These are phyloP conservation scores for Pseudochirops cupreus DNA, from an alignment of 2,797 vertebrate genomes.

Conservation along the genomic window DNA sequence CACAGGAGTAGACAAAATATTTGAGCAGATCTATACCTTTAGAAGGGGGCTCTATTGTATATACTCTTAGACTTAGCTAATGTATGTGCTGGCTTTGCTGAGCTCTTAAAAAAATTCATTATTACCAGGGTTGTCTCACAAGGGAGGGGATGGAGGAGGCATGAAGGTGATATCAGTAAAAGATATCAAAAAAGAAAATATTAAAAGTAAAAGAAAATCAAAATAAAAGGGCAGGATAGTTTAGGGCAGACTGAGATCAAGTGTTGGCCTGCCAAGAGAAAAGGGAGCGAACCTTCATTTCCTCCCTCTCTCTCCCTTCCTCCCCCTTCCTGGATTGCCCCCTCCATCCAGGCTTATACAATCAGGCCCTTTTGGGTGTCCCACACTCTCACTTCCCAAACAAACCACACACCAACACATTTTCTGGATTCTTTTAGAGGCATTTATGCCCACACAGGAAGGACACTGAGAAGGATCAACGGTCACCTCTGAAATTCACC, in stretches of 20 bases:
- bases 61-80: neutral
- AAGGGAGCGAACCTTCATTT: neutral
- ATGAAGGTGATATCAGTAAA: neutral
- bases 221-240: neutral
- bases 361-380: constrained; percentile 3
- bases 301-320: neutral
- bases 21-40: neutral
- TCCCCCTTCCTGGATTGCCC: neutral
- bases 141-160: neutral
- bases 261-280: neutral
- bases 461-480: neutral
- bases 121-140: neutral
- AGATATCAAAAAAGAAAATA: neutral
- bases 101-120: neutral
- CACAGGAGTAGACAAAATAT: neutral
- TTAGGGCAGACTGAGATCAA: neutral
- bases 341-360: constrained; percentile 33
- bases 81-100: neutral
- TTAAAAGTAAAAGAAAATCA: neutral
- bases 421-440: constrained; percentile 58
- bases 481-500: constrained; percentile 25
- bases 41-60: neutral
- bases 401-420: constrained; percentile 24
- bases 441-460: constrained; percentile 27
- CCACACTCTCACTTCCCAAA: constrained; percentile 18